Conservation (phyloP, 1,140 invertebrate species). For the Matsumurasca onukii region DNA sequence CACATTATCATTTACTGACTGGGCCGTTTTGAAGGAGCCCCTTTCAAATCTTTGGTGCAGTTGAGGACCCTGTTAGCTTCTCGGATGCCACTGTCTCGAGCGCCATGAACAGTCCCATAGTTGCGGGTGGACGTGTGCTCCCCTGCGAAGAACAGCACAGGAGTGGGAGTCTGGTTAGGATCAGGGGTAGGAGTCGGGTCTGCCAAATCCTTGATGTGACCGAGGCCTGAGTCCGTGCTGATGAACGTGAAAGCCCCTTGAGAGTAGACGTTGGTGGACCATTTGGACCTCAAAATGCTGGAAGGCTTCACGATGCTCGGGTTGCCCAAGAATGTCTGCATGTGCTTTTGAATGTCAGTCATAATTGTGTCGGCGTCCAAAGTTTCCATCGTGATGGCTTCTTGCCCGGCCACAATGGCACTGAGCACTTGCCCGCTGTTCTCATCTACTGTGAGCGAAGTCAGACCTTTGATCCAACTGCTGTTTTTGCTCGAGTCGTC, state of each 20-base stretch:
- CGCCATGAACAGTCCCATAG: constrained; percentile 76
- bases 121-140: constrained; percentile 79
- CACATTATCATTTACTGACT: no score
- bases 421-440: constrained; percentile 70
- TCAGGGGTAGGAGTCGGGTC: constrained; percentile 64
- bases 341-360: constrained; percentile 60
- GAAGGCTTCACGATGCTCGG: constrained; percentile 64
- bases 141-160: constrained; percentile 79
- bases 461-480: constrained; percentile 70
- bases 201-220: constrained; percentile 54
- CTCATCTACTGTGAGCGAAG: constrained; percentile 52
- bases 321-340: constrained; percentile 68
- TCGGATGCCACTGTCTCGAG: neutral
- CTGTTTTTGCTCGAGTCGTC: constrained; percentile 47
- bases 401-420: constrained; percentile 60
- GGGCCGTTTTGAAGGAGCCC: constrained; percentile 28
- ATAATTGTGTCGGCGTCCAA: constrained; percentile 70
- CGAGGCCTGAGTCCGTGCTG: constrained; percentile 61
- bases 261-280: constrained; percentile 72
- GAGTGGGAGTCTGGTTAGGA: constrained; percentile 56
- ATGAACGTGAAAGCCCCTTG: constrained; percentile 73
- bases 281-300: constrained; percentile 64
- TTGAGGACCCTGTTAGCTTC: constrained; percentile 46
- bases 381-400: constrained; percentile 76
- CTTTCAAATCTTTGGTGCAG: constrained; percentile 30